Base-by-base conservation (phyloP, 1,140 invertebrate genomes). In the Conopomorpha cramerella region DNA sequence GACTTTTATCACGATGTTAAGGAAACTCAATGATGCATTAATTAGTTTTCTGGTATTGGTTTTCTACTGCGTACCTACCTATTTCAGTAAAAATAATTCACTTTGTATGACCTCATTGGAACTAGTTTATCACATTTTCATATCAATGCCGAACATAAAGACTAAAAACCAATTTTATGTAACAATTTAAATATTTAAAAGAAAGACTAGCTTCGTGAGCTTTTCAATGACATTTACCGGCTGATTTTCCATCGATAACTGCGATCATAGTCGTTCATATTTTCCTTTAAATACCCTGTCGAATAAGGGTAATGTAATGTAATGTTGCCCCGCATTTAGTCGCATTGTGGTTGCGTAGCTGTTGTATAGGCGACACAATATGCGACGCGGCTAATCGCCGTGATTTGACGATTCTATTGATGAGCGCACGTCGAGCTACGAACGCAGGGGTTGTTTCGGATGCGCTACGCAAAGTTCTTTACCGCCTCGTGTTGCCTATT, bases 381-480 rank as follows among this genome's bases (percentile, higher is more conserved):
- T n/a, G n/a, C n/a, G n/a, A n/a, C n/a, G n/a, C n/a, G n/a, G n/a
- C 66, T 72, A 72, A 74, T 71, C 70, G 66, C 60, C 66, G 53
- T 74, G 70, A 74, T 70, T 72, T 57, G 61, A 44, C 66, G 36
- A 39, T 51, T 71, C 70, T 73, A 64, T 45, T 44, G 42, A 45
- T 28, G 45, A 38, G 31, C 23, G 36, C 40, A 16, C n/a, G 18
- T n/a, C 38, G 32, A 34, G 16, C n/a, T 39, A 34, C 17, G 12
- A 36, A n/a, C 18, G 15, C 16, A 17, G 2, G 8, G 16, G 49
- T 42, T 38, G 47, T 41, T 34, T 26, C 43, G 41, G 17, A 39
- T 27, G n/a, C n/a, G n/a, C n/a, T n/a, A n/a, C n/a, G n/a, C n/a
- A n/a, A n/a, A n/a, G n/a, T n/a, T n/a, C n/a, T n/a, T n/a, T n/a